phyloP scores from a whole-genome alignment of 2,797 vertebrate genomes.

The Peromyscus aztecus region DNA sequence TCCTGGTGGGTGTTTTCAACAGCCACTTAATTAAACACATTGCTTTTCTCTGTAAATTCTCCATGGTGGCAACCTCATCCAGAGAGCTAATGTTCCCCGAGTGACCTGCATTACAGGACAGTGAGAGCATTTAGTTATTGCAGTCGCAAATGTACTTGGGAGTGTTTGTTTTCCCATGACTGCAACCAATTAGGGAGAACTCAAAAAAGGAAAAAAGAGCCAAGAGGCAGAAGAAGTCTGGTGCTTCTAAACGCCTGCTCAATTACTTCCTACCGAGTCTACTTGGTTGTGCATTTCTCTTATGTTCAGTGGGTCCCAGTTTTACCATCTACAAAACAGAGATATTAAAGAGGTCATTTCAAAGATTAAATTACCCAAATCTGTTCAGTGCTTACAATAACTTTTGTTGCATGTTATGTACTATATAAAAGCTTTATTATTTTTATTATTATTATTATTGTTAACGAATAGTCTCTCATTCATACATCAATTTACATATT shows the following conservation, averaged over 20 bases:
- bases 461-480: conserved; percentile 15
- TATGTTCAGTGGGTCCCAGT: neutral
- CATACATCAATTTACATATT: neutral
- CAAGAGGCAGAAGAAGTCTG: conserved; percentile 36
- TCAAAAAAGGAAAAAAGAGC: conserved; percentile 7
- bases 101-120: conserved; percentile 75
- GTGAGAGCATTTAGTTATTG: conserved; percentile 66
- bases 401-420: neutral
- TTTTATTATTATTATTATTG: neutral
- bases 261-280: neutral
- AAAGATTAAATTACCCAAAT: conserved; percentile 16
- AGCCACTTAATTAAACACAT: conserved; percentile 79
- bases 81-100: conserved; percentile 76
- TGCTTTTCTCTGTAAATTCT: conserved; percentile 80
- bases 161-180: conserved; percentile 70
- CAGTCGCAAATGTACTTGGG: conserved; percentile 63
- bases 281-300: neutral
- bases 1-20: conserved; percentile 67
- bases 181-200: conserved; percentile 58
- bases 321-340: conserved; percentile 31
- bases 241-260: neutral
- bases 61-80: conserved; percentile 58
- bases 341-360: neutral
- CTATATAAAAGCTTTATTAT: neutral
- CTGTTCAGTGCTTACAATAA: neutral